These are phyloP conservation scores for Drosophila pachea DNA, from an alignment of 1,140 invertebrate species.

Conservation along the genomic window DNA sequence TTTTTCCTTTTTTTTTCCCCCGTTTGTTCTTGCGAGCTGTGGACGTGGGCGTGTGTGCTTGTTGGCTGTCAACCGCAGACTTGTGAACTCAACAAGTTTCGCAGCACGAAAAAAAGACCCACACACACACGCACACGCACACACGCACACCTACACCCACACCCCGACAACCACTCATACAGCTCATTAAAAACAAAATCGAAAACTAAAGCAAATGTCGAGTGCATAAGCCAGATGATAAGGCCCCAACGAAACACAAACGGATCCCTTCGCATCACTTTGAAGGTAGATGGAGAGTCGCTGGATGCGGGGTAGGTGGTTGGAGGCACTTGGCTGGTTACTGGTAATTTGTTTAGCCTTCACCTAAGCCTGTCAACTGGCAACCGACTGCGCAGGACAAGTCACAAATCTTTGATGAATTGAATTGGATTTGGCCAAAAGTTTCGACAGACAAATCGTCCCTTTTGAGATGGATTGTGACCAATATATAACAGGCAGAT, in stretches of 20 bases:
- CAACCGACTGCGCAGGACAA: constrained; percentile 11
- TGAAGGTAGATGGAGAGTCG: not conserved
- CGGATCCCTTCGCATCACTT: not conserved
- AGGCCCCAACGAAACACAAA: not conserved
- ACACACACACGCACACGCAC: constrained; percentile 1
- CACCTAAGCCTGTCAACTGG: constrained; percentile 24
- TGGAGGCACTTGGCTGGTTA: not conserved
- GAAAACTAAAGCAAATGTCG: constrained; percentile 16
- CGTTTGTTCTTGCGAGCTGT: constrained; percentile 15
- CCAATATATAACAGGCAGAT: not conserved
- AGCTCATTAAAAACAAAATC: constrained; percentile 26
- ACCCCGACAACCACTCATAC: constrained; percentile 5
- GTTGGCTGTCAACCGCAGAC: constrained; percentile 44
- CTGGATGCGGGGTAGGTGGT: not conserved
- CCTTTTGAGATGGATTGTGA: constrained; percentile 2
- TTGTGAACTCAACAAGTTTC: constrained; percentile 50
- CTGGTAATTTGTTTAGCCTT: constrained; percentile 32
- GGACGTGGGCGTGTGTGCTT: not conserved
- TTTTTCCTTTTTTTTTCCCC: constrained; percentile 27
- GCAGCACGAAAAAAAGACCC: not conserved
- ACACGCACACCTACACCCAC: constrained; percentile 20
- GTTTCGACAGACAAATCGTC: constrained; percentile 3
- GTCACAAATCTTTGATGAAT: constrained; percentile 58
- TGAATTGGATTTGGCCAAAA: constrained; percentile 58
- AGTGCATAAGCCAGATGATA: constrained; percentile 14